Evolutionary conservation across 2,113 vertebrate genomes (phyloP).

Genomic region (Microcebus griseorufus): DNA sequence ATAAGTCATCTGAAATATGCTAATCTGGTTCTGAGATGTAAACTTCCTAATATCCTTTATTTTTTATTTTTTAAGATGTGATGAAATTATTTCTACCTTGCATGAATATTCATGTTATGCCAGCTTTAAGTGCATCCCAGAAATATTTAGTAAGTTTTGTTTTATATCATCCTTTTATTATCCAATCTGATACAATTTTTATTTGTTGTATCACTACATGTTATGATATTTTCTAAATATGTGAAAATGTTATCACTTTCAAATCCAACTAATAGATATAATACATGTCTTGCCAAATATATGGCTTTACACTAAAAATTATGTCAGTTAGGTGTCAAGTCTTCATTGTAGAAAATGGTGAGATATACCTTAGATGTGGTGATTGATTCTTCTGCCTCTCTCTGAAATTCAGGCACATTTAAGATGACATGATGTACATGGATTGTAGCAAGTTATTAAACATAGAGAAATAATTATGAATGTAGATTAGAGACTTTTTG

Average conservation of each 20-base stretch:
- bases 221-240: background rate
- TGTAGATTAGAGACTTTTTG: background rate
- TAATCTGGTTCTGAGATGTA: background rate
- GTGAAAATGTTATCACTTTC: background rate
- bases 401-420: background rate
- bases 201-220: background rate
- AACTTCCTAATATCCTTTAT: background rate
- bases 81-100: background rate
- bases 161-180: background rate
- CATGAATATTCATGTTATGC: background rate
- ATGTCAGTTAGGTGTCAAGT: background rate
- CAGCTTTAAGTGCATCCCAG: background rate
- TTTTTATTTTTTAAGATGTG: background rate
- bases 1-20: background rate
- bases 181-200: background rate
- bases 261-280: background rate
- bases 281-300: background rate
- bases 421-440: background rate
- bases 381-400: background rate
- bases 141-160: background rate
- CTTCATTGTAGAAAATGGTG: background rate
- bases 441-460: background rate
- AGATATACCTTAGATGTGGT: background rate
- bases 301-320: background rate
- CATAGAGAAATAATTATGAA: background rate